Conservation (phyloP, 2,797 vertebrate species). For the Myotis daubentonii region DNA sequence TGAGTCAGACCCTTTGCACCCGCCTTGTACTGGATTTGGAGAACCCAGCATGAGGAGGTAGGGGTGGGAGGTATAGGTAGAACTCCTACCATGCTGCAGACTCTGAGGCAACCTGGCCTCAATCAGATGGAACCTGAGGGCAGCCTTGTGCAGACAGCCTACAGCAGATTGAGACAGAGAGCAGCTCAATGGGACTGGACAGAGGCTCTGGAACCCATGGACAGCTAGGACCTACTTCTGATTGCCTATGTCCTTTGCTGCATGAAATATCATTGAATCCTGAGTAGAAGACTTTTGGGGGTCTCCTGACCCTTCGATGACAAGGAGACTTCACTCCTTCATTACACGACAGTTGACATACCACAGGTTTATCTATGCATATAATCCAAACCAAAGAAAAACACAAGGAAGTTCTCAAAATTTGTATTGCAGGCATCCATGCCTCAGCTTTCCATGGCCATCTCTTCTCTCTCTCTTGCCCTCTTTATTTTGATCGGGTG, state of each 20-base stretch:
- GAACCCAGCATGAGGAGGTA: neutral
- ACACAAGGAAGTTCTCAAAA: neutral
- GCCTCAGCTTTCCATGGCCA: neutral
- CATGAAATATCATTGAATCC: conserved; percentile 21
- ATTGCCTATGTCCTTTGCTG: neutral
- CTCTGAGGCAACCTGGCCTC: neutral
- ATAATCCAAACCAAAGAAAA: conserved; percentile 26
- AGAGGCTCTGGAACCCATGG: neutral
- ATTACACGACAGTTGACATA: conserved; percentile 17
- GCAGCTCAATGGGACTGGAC: neutral
- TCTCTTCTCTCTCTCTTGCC: conserved; percentile 57
- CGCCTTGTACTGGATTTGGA: neutral
- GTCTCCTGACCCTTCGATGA: conserved; percentile 2
- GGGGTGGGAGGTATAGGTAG: neutral
- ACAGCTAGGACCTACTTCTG: neutral
- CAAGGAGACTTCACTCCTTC: neutral
- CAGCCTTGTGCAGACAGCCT: neutral
- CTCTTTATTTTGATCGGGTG: conserved; percentile 73
- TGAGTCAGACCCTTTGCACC: neutral
- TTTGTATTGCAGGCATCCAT: neutral
- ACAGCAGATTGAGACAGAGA: neutral
- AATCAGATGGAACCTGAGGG: neutral
- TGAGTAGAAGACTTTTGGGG: neutral
- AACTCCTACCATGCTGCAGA: neutral
- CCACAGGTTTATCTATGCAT: neutral